phyloP scores from a whole-genome alignment of 2,113 vertebrate species.

The Haliaeetus leucogaster region DNA sequence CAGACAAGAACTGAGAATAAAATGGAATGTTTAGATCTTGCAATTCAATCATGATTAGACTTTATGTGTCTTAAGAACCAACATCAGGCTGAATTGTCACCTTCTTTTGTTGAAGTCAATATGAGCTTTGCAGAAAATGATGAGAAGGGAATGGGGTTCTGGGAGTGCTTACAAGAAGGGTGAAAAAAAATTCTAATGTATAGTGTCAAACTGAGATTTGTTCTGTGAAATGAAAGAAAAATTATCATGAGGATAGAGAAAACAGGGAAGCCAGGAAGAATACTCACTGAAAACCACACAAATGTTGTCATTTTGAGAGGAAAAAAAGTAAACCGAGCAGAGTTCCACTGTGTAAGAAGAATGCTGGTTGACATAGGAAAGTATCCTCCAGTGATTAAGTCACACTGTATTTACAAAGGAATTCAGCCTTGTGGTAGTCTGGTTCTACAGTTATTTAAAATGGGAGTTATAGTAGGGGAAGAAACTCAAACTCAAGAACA shows the following conservation, averaged over 20 bases:
- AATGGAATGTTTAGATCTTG: neutral
- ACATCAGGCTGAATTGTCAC: neutral
- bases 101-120: neutral
- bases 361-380: neutral
- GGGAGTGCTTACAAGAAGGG: neutral
- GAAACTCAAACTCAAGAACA: neutral
- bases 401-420: neutral
- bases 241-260: neutral
- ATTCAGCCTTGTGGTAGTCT: neutral
- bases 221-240: neutral
- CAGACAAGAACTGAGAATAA: neutral
- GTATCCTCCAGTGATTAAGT: conserved; percentile 7
- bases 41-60: neutral
- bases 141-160: neutral
- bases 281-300: neutral
- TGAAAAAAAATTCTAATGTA: neutral
- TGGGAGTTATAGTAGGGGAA: neutral
- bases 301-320: neutral
- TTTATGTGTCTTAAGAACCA: neutral
- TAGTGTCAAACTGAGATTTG: neutral
- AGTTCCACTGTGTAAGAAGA: neutral
- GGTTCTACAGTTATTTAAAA: neutral
- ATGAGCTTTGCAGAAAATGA: neutral
- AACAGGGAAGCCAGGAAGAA: neutral
- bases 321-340: neutral